These are phyloP conservation scores for Lobophora halterata DNA, from an alignment of 2,888 invertebrate species.

Conservation along the genomic window DNA sequence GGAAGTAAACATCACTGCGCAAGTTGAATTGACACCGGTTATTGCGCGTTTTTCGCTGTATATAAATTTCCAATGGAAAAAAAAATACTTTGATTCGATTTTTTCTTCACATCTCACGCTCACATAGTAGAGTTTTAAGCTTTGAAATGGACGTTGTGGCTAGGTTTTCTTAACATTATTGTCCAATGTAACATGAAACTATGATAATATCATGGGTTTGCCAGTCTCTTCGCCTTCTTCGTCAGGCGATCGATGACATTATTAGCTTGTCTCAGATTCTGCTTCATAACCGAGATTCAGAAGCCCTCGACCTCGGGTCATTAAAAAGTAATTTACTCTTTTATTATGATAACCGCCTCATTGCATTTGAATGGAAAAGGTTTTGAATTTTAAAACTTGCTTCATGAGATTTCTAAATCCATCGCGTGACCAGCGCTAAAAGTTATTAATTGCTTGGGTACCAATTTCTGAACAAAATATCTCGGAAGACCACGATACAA, in stretches of 20 bases:
- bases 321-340: slow-evolving; percentile 3
- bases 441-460: neutral
- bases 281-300: slow-evolving; percentile 8
- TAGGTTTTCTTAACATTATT: slow-evolving; percentile 6
- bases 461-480: neutral
- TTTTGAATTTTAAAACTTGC: slow-evolving; percentile 3
- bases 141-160: slow-evolving; percentile 1
- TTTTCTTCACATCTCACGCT: slow-evolving; percentile 1
- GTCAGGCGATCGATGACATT: slow-evolving; percentile 14
- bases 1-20: slow-evolving; percentile 14
- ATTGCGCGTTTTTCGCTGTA: slow-evolving; percentile 11
- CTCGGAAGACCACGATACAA: neutral
- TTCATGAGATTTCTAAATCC: neutral
- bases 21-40: slow-evolving; percentile 15
- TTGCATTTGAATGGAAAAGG: slow-evolving; percentile 3
- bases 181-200: slow-evolving; percentile 11
- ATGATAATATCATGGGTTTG: slow-evolving; percentile 3
- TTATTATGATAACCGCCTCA: slow-evolving; percentile 6
- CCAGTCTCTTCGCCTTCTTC: slow-evolving; percentile 9
- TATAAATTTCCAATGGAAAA: slow-evolving; percentile 1
- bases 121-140: no score
- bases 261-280: slow-evolving; percentile 13
- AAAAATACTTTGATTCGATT: neutral
- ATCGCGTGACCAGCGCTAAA: neutral
- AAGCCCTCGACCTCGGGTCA: slow-evolving; percentile 3